Evolutionary conservation across 1,140 invertebrate genomes (phyloP).

Genomic region (Brachionus rubens): DNA sequence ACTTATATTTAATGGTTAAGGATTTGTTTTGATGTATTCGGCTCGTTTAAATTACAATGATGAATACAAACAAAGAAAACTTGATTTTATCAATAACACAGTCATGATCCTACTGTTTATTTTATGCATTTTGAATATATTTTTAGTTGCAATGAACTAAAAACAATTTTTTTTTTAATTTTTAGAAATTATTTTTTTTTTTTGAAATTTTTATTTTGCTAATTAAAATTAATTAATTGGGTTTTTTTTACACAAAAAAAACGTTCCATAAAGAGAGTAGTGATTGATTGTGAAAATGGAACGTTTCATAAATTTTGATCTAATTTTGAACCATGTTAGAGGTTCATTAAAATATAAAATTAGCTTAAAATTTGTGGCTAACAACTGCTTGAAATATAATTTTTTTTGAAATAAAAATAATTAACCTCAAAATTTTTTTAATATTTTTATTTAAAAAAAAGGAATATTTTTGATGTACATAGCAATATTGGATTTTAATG

Average conservation of each 20-base stretch:
- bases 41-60: constrained; percentile 45
- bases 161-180: not conserved
- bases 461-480: constrained; percentile 42
- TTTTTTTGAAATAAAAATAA: no score
- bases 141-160: constrained; percentile 44
- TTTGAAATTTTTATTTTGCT: no score
- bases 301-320: constrained; percentile 5
- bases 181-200: no score
- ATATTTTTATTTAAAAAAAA: no score
- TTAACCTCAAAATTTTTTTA: no score
- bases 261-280: constrained; percentile 23
- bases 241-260: not conserved
- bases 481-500: constrained; percentile 43
- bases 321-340: not conserved
- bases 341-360: no score
- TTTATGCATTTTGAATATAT: constrained; percentile 46
- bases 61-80: constrained; percentile 43
- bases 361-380: constrained; percentile 16
- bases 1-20: constrained; percentile 29
- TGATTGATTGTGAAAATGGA: not conserved
- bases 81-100: constrained; percentile 45
- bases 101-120: constrained; percentile 39
- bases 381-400: no score
- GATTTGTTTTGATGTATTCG: constrained; percentile 44
- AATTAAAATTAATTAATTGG: constrained; percentile 36